Percentiles rank a stretch among this genome's conserved stretches.
These are phyloP conservation scores for Dryobota labecula DNA, from an alignment of 2,888 invertebrate species.

Conservation along the genomic window DNA sequence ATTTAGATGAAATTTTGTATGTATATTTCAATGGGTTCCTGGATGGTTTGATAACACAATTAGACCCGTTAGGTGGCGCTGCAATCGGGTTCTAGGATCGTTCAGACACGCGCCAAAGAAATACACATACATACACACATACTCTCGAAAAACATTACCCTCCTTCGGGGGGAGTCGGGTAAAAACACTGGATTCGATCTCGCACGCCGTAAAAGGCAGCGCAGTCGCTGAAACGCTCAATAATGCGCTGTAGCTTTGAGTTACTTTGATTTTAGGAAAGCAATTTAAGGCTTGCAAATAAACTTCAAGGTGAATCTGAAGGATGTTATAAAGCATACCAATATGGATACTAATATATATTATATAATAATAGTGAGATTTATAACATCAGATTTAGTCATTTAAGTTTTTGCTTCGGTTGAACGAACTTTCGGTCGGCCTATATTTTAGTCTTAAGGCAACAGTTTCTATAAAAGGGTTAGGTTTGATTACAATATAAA, in stretches of 20 bases:
- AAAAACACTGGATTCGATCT: slow-evolving; percentile 77
- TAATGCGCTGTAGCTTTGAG: no score
- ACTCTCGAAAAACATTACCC: no score
- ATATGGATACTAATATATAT: slow-evolving; percentile 2
- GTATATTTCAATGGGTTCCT: no score
- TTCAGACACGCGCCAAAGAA: no score
- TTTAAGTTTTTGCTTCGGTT: slow-evolving; percentile 40
- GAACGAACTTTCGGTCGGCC: slow-evolving; percentile 48
- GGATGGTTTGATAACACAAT: no score
- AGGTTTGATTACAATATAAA: slow-evolving; percentile 75
- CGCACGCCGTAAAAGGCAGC: slow-evolving; percentile 72
- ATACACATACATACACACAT: no score
- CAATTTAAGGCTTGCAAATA: slow-evolving; percentile 28
- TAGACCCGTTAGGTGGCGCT: no score
- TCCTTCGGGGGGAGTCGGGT: no score
- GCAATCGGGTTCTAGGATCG: no score
- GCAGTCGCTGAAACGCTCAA: slow-evolving; percentile 37
- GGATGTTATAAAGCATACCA: slow-evolving; percentile 1
- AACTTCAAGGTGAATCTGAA: slow-evolving; percentile 7
- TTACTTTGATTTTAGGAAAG: slow-evolving; percentile 43
- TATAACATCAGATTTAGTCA: slow-evolving; percentile 4
- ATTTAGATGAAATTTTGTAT: no score
- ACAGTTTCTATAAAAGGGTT: slow-evolving; percentile 70
- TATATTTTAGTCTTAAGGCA: slow-evolving; percentile 57
- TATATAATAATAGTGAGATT: not conserved